Base-by-base conservation (phyloP, 2,888 invertebrate species). In the Eilema griseolum region DNA sequence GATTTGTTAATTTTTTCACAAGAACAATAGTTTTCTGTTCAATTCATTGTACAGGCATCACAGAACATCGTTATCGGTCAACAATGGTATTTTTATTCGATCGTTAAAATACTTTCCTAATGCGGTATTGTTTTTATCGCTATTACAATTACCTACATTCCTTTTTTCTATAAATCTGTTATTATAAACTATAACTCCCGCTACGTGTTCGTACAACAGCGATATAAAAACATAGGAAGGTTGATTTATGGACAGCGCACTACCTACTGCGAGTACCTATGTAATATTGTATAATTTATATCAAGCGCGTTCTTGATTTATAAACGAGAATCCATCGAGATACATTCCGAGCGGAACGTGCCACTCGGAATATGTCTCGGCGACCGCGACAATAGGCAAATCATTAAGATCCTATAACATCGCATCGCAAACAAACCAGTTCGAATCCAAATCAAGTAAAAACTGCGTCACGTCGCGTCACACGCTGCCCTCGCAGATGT, bases 281-380 rank as follows among this genome's bases (percentile, higher is more conserved):
- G n/a, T 52, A 52, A 52, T 52, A 52, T 52, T 52, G 52, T 52
- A n/a, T 52, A 52, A 52, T 52, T 52, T 52, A 52, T 52, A 52
- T n/a, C 52, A 52, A 52, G 2, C 52, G n/a, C 46, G 52, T 52
- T n/a, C n/a, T 52, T 52, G 52, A 52, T 52, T 52, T 52, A 52
- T 52, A n/a, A 52, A 52, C n/a, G 8, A n/a, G 52, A 41, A 41
- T 16, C 0, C 16, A 41, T 16, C 10, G 41, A 41, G 41, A 41
- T 3, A 41, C 41, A 16, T 41, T 41, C 41, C 14, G 3, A 41
- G 4, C 41, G 16, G 41, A 37, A 52, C 52, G 52, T n/a, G 20
- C n/a, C 8, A n/a, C 20, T 20, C 20, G 46, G 46, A 46, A 46
- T 46, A 0, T 46, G 20, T 46, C 46, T 46, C 46, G 20, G 16